These are phyloP conservation scores for Ophioninae sp. DNA, from an alignment of 2,888 invertebrate genomes.

Conservation along the genomic window DNA sequence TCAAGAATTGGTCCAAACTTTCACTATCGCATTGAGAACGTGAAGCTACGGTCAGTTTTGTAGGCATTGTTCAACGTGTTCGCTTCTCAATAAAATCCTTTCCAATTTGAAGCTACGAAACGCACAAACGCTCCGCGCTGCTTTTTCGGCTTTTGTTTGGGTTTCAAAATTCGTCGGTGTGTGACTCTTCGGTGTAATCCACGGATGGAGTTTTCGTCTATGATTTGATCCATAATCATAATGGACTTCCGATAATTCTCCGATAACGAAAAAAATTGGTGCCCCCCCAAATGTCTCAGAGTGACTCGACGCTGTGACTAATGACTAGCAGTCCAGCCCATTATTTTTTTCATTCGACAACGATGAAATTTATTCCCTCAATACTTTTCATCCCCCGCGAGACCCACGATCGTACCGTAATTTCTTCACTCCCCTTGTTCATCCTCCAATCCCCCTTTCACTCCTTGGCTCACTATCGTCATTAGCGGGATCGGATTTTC, in stretches of 20 bases:
- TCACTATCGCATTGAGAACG: not conserved
- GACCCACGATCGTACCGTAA: not conserved
- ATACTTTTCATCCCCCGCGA: constrained; percentile 15
- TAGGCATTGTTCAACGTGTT: not conserved
- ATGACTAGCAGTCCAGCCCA: not conserved
- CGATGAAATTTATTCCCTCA: constrained; percentile 26
- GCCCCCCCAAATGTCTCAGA: not conserved
- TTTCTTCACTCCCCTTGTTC: constrained; percentile 34
- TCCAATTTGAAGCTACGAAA: not conserved
- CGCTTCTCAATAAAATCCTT: not conserved
- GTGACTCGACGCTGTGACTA: not conserved
- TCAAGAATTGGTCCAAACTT: not conserved
- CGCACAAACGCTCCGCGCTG: not conserved
- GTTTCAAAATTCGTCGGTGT: not conserved
- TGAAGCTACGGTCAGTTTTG: not conserved
- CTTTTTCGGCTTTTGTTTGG: not conserved
- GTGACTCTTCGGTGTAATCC: not conserved
- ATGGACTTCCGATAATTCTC: not conserved
- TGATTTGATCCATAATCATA: not conserved
- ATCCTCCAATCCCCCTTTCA: not conserved
- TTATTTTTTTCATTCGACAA: not conserved
- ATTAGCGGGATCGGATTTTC: constrained; percentile 59
- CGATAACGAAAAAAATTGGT: not conserved
- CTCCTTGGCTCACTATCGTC: constrained; percentile 20
- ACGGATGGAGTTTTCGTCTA: not conserved